phyloP scores from a whole-genome alignment of 1,140 invertebrate genomes.

The Belonocnema kinseyi region DNA sequence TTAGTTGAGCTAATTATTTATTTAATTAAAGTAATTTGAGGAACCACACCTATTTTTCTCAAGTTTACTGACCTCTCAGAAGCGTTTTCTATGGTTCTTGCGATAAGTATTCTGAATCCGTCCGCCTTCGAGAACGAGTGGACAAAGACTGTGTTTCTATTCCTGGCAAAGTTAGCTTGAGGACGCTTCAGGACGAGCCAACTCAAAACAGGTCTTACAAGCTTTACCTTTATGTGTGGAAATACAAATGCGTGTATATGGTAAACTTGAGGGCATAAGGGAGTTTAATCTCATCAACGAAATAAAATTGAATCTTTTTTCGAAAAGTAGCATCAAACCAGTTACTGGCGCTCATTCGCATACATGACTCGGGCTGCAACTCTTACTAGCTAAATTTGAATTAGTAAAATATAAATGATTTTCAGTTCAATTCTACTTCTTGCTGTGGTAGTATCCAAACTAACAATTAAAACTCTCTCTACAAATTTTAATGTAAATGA shows the following conservation, averaged over 20 bases:
- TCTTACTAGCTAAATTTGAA: background rate
- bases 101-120: constrained; percentile 17
- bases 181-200: constrained; percentile 46
- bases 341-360: background rate
- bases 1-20: background rate
- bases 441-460: too few species aligned
- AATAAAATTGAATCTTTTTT: constrained; percentile 20
- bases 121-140: constrained; percentile 23
- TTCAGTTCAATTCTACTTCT: too few species aligned
- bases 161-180: constrained; percentile 42
- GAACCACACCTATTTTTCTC: background rate
- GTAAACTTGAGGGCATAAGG: constrained; percentile 6
- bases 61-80: background rate
- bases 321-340: constrained; percentile 4
- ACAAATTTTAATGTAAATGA: too few species aligned
- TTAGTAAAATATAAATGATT: too few species aligned
- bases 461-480: too few species aligned
- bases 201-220: constrained; percentile 56
- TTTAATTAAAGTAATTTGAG: background rate
- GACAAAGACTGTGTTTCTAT: constrained; percentile 50
- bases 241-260: constrained; percentile 35
- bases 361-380: background rate
- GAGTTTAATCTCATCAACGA: background rate
- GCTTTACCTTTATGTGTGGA: constrained; percentile 45
- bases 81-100: background rate